Percentiles rank a stretch among this genome's conserved stretches.
Conservation (phyloP, 1,140 invertebrate genomes). For the Philopotamus ludificatus region DNA sequence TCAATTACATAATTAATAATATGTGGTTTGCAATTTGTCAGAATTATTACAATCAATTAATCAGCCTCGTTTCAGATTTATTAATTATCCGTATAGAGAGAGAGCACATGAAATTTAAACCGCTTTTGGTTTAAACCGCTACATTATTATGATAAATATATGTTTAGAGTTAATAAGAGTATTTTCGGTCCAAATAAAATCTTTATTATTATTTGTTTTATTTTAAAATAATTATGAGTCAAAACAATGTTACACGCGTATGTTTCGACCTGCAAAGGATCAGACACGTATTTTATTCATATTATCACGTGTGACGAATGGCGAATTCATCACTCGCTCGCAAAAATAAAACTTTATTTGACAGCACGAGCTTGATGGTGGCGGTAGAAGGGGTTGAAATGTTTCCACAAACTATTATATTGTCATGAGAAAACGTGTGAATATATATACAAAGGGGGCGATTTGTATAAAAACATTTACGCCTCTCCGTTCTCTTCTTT, state of each 20-base stretch:
- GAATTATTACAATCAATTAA: too few relatives aligned
- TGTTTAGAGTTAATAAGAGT: too few relatives aligned
- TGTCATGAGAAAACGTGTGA: conserved; percentile 1
- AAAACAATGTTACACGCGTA: not conserved
- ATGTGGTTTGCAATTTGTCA: too few relatives aligned
- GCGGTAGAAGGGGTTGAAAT: not conserved
- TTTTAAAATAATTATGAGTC: too few relatives aligned
- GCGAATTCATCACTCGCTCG: not conserved
- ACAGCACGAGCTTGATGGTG: not conserved
- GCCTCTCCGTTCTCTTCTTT: not conserved
- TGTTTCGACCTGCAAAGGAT: not conserved
- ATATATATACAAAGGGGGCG: not conserved
- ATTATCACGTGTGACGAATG: not conserved
- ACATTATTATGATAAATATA: too few relatives aligned
- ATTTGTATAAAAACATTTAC: conserved; percentile 13
- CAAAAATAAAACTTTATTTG: conserved; percentile 8
- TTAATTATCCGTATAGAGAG: too few relatives aligned
- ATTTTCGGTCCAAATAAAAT: too few relatives aligned
- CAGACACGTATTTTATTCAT: not conserved
- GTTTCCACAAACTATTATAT: conserved; percentile 8
- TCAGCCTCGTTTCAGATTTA: too few relatives aligned
- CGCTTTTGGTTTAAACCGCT: too few relatives aligned
- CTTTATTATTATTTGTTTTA: too few relatives aligned
- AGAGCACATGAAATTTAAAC: too few relatives aligned
- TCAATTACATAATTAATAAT: too few relatives aligned